Conservation (phyloP, 2,113 vertebrate species). For the Erythrocercus mccallii region DNA sequence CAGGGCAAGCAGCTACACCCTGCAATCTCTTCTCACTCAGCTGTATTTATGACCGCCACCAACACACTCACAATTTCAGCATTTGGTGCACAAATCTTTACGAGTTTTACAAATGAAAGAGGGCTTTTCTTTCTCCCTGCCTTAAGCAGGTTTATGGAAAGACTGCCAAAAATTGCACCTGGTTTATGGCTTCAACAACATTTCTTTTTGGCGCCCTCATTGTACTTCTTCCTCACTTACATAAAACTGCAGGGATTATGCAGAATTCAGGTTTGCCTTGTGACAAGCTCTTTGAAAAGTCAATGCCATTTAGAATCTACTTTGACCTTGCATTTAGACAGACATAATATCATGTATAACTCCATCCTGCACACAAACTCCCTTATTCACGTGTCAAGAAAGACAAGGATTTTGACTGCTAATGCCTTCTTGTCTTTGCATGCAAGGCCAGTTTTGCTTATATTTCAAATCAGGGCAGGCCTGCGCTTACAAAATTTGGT, state of each 20-base stretch:
- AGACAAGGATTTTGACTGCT: constrained; percentile 7
- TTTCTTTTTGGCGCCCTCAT: neutral
- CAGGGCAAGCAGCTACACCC: neutral
- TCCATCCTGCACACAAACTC: constrained; percentile 6
- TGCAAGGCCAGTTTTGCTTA: neutral
- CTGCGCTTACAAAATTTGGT: neutral
- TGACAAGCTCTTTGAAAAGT: constrained; percentile 25
- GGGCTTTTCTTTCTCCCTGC: neutral
- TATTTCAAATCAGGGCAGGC: neutral
- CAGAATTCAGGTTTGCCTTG: constrained; percentile 4
- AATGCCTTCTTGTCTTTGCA: neutral
- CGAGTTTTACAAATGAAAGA: neutral
- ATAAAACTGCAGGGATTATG: constrained; percentile 5
- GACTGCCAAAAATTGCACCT: neutral
- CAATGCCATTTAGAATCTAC: constrained; percentile 2
- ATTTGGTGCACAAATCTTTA: neutral
- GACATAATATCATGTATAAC: neutral
- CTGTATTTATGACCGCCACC: neutral
- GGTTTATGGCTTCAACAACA: neutral
- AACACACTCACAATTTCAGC: neutral
- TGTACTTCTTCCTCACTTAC: neutral
- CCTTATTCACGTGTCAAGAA: neutral
- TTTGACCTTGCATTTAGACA: constrained; percentile 37
- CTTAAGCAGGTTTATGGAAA: neutral
- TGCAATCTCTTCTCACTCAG: neutral